Conservation (phyloP, 2,797 vertebrate genomes). For the Mus caroli region DNA sequence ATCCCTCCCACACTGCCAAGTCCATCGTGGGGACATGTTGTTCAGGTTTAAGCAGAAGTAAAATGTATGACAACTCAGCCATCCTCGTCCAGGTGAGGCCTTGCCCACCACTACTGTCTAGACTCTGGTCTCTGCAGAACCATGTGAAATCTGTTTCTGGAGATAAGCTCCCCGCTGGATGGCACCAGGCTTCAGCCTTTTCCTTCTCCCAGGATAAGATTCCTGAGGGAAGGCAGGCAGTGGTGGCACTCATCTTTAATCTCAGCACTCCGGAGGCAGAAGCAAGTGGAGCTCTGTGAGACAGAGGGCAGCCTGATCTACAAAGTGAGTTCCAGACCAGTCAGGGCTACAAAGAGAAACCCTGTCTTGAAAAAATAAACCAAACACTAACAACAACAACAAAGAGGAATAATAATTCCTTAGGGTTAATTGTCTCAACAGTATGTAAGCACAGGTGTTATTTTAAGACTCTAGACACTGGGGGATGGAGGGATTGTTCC, state of each 20-base stretch:
- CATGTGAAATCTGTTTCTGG: neutral
- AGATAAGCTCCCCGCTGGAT: neutral
- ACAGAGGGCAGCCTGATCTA: neutral
- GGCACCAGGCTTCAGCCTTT: neutral
- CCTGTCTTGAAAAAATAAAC: neutral
- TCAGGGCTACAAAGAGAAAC: neutral
- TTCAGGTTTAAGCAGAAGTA: neutral
- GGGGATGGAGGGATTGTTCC: neutral
- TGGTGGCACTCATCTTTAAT: neutral
- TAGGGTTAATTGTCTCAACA: neutral
- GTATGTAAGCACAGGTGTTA: too few relatives aligned
- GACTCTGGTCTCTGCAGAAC: neutral
- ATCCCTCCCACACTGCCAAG: neutral
- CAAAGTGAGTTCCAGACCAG: neutral
- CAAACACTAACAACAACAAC: neutral
- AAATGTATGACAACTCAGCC: neutral
- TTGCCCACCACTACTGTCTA: neutral
- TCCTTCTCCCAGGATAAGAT: neutral
- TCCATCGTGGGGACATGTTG: too few relatives aligned
- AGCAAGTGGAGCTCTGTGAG: neutral
- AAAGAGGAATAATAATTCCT: neutral
- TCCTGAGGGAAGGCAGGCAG: neutral
- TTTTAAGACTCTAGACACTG: neutral
- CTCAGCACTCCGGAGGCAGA: neutral
- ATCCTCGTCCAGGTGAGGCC: neutral